Evolutionary conservation across 1,140 invertebrate species (phyloP), one percentile per base, ranked within the genome.

Genomic region (Cyclargus thomasi): DNA sequence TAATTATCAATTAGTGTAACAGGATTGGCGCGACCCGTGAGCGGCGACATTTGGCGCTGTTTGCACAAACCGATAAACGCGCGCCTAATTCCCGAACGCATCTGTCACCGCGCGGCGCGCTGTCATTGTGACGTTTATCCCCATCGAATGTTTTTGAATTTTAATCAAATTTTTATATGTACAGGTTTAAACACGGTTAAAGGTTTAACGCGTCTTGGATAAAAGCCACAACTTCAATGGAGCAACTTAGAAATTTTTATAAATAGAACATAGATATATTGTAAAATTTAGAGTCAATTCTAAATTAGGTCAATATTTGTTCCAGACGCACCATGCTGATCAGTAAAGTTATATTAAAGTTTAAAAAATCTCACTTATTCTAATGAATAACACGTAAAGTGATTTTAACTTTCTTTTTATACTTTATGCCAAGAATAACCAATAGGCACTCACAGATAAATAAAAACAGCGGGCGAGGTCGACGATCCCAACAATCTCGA

Each of bases 1-100:
- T 82, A 82, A 82, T 82, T 82, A 80, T 80, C 78, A 80, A 82
- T 82, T 82, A 82, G 72, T 35, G 7, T 77, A 75, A 74, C 75
- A 75, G 72, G 73, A 79, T 77, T 71, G 67, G 62, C 62, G 76
- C 73, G 73, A 29, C 23, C 23, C 2, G 23, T 6, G 23, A 29
- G 2, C 23, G 23, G 23, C 23, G 23, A 81, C 80, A 82, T 82
- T 80, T 82, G 80, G 80, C 68, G 62, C 59, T 82, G 79, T 82
- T 82, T 80, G 76, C 68, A 74, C 76, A 79, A 79, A 69, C 73
- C 77, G 80, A 82, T 82, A 82, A 79, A 76, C 71, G 68, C 70
- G 63, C 67, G 70, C 65, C 62, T 70, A 71, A 77, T 69, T 77
- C 76, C 74, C 70, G 71, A 68, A 74, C 80, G 74, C 80, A 80